Evolutionary conservation across 1,140 invertebrate genomes (phyloP), one percentile per base, ranked within the genome.

Genomic region (Polyergus mexicanus): DNA sequence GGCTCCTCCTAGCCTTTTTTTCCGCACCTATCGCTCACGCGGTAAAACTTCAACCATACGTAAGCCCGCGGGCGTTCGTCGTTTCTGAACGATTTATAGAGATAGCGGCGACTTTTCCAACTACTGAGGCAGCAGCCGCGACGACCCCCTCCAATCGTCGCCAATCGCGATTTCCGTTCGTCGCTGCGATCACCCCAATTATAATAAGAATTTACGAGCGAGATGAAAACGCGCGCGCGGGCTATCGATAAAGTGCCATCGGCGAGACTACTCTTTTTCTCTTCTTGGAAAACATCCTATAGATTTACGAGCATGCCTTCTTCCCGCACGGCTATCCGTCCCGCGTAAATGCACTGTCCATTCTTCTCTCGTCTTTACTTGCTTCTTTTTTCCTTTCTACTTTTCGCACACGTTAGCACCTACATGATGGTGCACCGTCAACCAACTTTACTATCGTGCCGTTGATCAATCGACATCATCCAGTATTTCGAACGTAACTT

Each of bases 171-270:
- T 90, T 89, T 84, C 88, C 85, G 66, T 16, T 28, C 78, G 54
- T 83, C 47, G 32, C 71, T 68, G 32, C 75, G 54, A 89, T 87
- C 75, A 51, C 60, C 51, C 87, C 89, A 88, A 92, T 92, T 92
- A 92, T 89, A 90, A 91, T 88, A 88, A 87, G 86, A 91, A 92
- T 92, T 92, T 92, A 92, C 72, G 89, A 88, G 62, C 77, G 44
- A 38, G 62, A 71, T 41, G 25, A n/a, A n/a, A 86, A 41, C 63
- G 32, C 32, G 54, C 63, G 54, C 25, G 58, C 58, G 44, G 62
- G 56, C 62, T 85, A 90, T 89, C 87, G 88, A 90, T 62, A 85
- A 86, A 84, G 44, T 62, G 56, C 81, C 76, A 81, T 86, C 60
- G 41, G n/a, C 44, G 74, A n/a, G 63, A 56, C 41, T 83, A 56